Base-by-base conservation (phyloP, 1,140 invertebrate genomes). In the Microplitis demolitor region DNA sequence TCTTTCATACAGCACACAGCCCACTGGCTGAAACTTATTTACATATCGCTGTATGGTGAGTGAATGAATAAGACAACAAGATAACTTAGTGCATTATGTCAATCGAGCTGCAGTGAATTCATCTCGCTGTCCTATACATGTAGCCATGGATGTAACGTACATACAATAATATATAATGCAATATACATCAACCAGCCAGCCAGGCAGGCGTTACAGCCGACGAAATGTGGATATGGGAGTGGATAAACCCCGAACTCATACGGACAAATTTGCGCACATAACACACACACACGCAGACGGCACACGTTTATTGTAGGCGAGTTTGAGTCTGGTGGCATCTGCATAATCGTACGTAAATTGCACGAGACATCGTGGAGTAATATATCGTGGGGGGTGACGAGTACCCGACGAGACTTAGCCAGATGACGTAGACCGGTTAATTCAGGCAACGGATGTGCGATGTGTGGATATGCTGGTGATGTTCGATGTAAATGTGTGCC, bases 301-400 rank as follows among this genome's bases (percentile, higher is more conserved):
- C 39, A 56, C 53, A 56, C 24, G 62, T 34, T 24, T 3, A n/a
- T 54, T 54, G 14, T 58, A 66, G 53, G 72, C 60, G 58, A 62
- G 72, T 53, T 66, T 39, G 69, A 68, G 71, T 69, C 67, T 73
- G 56, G 63, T 64, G 74, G 69, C 71, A 77, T 77, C 76, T 76
- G 76, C 74, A 77, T 77, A 76, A 77, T 79, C 78, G 71, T 72
- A 76, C 74, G 72, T 79, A 76, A 76, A 79, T 77, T 79, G 75
- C 67, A 66, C 53, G 73, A 76, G 72, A 75, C 78, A 74, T 60
- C 56, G 63, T 14, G 39, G 73, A 68, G 66, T 69, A 74, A 76
- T 74, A 75, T 74, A 74, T 71, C 69, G 68, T 31, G 16, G n/a
- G n/a, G 54, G 53, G 61, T 63, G 66, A 45, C 11, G 39, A 45